These are phyloP conservation scores for Paracanthobrama guichenoti DNA, from an alignment of 2,113 vertebrate genomes.

Conservation along the genomic window DNA sequence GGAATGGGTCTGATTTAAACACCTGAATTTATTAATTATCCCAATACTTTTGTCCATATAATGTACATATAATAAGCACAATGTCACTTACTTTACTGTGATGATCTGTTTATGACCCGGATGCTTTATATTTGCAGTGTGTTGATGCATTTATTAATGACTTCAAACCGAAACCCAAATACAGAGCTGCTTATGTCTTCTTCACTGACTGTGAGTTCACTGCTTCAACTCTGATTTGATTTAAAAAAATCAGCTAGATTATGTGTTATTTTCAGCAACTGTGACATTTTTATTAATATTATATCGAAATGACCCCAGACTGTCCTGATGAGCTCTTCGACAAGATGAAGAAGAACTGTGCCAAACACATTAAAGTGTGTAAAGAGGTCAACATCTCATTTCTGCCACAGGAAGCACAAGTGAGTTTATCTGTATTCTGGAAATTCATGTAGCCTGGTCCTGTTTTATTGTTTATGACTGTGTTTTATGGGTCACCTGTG, in stretches of 20 bases:
- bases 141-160: slow-evolving; percentile 89
- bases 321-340: slow-evolving; percentile 90
- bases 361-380: slow-evolving; percentile 86
- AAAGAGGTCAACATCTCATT: slow-evolving; percentile 95
- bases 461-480: slow-evolving; percentile 2
- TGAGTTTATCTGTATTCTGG: slow-evolving; percentile 62
- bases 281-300: background rate
- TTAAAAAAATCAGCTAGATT: no score
- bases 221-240: background rate
- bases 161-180: slow-evolving; percentile 87
- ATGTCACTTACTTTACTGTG: background rate
- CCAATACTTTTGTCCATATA: no score
- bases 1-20: no score
- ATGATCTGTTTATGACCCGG: background rate
- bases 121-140: slow-evolving; percentile 74
- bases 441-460: background rate
- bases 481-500: background rate
- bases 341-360: slow-evolving; percentile 86
- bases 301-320: slow-evolving; percentile 68
- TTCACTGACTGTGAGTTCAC: slow-evolving; percentile 94
- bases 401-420: slow-evolving; percentile 89
- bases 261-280: background rate
- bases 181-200: slow-evolving; percentile 93
- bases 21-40: no score
- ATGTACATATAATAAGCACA: background rate